A percentile compares a stretch with the other conserved stretches of the same genome.
Conservation (phyloP, 2,113 vertebrate genomes). For the Menura novaehollandiae region DNA sequence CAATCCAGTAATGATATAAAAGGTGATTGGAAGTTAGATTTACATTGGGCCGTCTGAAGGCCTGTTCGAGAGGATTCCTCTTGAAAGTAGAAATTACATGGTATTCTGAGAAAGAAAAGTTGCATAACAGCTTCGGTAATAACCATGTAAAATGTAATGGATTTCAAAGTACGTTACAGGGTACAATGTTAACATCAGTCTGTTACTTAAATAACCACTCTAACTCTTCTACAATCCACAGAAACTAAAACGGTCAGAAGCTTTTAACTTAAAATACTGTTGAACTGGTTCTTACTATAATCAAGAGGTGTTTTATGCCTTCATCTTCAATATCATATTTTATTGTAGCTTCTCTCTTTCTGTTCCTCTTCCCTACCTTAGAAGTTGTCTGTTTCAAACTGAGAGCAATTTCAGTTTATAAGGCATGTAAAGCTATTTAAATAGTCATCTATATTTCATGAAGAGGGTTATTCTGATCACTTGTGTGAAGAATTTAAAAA, state of each 20-base stretch:
- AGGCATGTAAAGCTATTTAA: neutral
- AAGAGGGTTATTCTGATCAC: slow-evolving; percentile 33
- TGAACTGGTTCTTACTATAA: neutral
- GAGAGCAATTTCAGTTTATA: neutral
- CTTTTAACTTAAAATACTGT: neutral
- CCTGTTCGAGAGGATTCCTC: slow-evolving; percentile 99
- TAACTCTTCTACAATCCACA: neutral
- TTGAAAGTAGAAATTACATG: slow-evolving; percentile 99
- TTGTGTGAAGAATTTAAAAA: slow-evolving; percentile 15
- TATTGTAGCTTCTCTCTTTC: slow-evolving; percentile 66
- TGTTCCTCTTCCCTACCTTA: slow-evolving; percentile 64
- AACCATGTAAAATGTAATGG: slow-evolving; percentile 69
- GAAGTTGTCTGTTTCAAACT: neutral
- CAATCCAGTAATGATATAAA: slow-evolving; percentile 99
- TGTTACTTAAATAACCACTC: neutral
- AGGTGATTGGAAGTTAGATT: slow-evolving; percentile 99
- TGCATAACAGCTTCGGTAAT: slow-evolving; percentile 78
- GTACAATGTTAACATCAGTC: slow-evolving; percentile 45
- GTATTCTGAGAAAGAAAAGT: slow-evolving; percentile 97
- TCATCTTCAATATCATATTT: slow-evolving; percentile 10
- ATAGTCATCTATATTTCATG: neutral
- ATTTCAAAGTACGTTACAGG: slow-evolving; percentile 53
- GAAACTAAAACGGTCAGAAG: neutral
- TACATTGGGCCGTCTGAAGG: slow-evolving; percentile 99
- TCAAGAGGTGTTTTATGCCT: neutral